Evolutionary conservation across 2,797 vertebrate species (phyloP).

Genomic region (Halcyon badia): DNA sequence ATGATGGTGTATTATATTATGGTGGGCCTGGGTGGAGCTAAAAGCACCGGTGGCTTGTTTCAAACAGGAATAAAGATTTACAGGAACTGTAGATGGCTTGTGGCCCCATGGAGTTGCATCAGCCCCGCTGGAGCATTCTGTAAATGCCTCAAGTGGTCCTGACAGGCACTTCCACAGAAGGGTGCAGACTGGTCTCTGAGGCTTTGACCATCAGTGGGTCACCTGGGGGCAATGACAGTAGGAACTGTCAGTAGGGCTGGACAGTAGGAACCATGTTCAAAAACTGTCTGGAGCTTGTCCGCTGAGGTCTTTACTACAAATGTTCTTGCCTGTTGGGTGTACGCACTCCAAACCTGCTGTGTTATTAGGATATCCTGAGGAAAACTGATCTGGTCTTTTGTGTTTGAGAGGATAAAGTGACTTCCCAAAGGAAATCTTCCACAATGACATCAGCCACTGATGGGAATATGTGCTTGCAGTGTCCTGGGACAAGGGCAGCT

Average conservation of each 20-base stretch:
- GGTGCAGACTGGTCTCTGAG: not conserved
- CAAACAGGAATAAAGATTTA: accelerated
- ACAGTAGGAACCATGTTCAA: not conserved
- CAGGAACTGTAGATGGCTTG: not conserved
- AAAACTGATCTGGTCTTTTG: not conserved
- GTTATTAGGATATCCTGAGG: not conserved
- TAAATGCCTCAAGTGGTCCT: not conserved
- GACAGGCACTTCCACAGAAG: not conserved
- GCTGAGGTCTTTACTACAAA: not conserved
- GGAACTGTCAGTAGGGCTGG: too few species aligned
- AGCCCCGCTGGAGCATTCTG: not conserved
- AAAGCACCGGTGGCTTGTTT: not conserved
- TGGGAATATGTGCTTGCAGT: not conserved
- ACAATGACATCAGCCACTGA: not conserved
- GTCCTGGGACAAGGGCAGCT: not conserved
- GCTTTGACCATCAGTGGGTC: not conserved
- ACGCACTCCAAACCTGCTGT: not conserved
- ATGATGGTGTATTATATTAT: accelerated
- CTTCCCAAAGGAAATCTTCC: not conserved
- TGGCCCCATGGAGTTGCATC: not conserved
- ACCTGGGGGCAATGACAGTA: accelerated
- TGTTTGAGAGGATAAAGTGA: not conserved
- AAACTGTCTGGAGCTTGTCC: not conserved
- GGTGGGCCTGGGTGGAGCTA: not conserved
- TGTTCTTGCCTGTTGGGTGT: not conserved